Evolutionary conservation across 2,888 invertebrate species (phyloP), one percentile per base, ranked within the genome.

Genomic region (Dascillus cervinus): DNA sequence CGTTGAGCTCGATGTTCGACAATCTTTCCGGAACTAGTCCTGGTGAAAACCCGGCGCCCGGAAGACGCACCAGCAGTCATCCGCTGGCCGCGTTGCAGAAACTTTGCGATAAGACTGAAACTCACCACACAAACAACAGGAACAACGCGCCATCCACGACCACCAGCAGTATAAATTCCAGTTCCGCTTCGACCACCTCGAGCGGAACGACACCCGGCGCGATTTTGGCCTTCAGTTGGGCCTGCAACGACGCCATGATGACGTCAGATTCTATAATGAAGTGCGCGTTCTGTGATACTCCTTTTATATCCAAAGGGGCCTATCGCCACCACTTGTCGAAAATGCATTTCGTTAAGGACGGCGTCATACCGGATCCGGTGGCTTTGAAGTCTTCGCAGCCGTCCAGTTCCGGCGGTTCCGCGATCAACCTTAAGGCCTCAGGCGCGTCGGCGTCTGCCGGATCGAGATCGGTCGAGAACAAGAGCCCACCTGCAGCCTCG

Each of bases 301-400:
- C 91, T 13, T 95, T 95, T 64, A 89, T 91, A 48, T 94, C 95
- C 21, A 95, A 94, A 67, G 95, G 94, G 31, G 94, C 95, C 6
- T 95, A 94, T 66, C 77, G 96, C 54, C 95, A 95, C 65, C 96
- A 96, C 58, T 69, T 95, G 52, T 92, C 90, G 26, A 92, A 92
- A 67, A 89, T 90, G 82, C 92, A 92, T 64, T 91, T 92, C 60
- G 88, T 91, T 35, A 91, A 91, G 62, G 91, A 91, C 55, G 86
- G 87, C n/a, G 81, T 82, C 14, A 74, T 84, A 50, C 83, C 85
- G 3, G 86, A 87, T 58, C 79, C 83, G 1, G 72, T 82, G 31
- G 70, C 74, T 8, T 65, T 77, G 51, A 77, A 79, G 50, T 45
- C 45, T 33, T 30, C 44, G 11, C 61, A 67, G 34, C 69, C 43